Evolutionary conservation across 2,888 invertebrate species (phyloP), one percentile per base, ranked within the genome.

Genomic region (Thymelicus lineola): DNA sequence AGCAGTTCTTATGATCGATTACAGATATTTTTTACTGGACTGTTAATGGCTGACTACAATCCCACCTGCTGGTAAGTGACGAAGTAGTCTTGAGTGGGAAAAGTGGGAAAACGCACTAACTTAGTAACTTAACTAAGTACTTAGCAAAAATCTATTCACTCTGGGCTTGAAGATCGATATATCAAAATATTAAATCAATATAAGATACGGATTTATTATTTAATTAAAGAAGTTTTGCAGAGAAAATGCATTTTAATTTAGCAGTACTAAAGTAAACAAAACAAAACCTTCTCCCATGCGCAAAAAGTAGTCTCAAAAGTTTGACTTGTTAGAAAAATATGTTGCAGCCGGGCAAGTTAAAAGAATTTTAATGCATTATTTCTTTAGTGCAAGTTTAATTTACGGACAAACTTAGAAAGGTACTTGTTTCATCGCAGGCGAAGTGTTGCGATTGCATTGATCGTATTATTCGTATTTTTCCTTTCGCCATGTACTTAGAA

Each of bases 281-380:
- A 57, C 28, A 60, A 66, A 66, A 66, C 36, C 50, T n/a, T 14
- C 38, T 63, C 48, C 38, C 48, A 46, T 58, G 58, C 48, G 68
- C 68, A 69, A 64, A 53, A 64, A 70, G 59, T 59, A 70, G 69
- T 69, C 64, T 72, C 50, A 60, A 70, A 73, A 73, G 60, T 71
- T 70, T 72, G 60, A 73, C 73, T 73, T 70, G 70, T 71, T 71
- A 67, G 73, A 73, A 73, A 67, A 74, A 74, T 72, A 72, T 74
- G 71, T 75, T 72, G 70, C 72, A 60, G 75, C 71, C 67, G 72
- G 70, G 66, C 66, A 61, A 75, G 72, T 75, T 68, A 60, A 67
- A 73, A 72, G 71, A 72, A 75, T 76, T 75, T 75, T 73, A 76
- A 74, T 75, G 74, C 72, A 73, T 72, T 76, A 75, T 73, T 75